These are phyloP conservation scores for Callorhinus ursinus DNA, from an alignment of 2,113 vertebrate species.

Conservation along the genomic window DNA sequence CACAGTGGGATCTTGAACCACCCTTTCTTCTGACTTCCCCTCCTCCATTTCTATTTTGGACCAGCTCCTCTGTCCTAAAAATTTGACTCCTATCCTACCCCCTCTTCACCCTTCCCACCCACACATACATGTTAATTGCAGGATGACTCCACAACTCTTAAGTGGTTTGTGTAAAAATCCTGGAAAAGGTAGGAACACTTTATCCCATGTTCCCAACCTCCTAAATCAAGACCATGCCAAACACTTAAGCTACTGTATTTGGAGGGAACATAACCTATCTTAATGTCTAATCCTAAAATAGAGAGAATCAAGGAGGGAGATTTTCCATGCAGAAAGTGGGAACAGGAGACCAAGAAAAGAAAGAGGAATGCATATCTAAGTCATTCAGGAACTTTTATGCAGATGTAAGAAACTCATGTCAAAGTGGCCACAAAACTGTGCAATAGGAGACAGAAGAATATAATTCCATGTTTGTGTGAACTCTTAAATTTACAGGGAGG, in stretches of 20 bases:
- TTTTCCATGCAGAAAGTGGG: neutral
- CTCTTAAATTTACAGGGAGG: slow-evolving; percentile 58
- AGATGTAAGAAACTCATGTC: neutral
- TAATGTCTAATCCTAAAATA: neutral
- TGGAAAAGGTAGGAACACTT: neutral
- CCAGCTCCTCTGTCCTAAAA: neutral
- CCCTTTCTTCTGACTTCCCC: neutral
- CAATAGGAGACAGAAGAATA: slow-evolving; percentile 78
- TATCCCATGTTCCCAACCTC: neutral
- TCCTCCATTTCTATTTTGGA: neutral
- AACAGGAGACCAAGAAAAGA: neutral
- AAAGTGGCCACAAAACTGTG: slow-evolving; percentile 10
- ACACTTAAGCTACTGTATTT: neutral
- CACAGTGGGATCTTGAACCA: neutral
- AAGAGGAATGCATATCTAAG: neutral
- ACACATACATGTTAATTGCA: neutral
- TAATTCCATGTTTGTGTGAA: slow-evolving; percentile 80
- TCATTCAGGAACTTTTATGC: neutral
- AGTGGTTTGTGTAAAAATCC: neutral
- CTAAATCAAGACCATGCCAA: neutral
- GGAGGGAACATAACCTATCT: neutral
- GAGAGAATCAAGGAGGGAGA: neutral
- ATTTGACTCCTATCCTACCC: neutral
- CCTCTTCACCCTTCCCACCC: neutral
- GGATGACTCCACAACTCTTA: neutral